Base-by-base conservation (phyloP, 2,113 vertebrate genomes). In the Crotalus viridis region DNA sequence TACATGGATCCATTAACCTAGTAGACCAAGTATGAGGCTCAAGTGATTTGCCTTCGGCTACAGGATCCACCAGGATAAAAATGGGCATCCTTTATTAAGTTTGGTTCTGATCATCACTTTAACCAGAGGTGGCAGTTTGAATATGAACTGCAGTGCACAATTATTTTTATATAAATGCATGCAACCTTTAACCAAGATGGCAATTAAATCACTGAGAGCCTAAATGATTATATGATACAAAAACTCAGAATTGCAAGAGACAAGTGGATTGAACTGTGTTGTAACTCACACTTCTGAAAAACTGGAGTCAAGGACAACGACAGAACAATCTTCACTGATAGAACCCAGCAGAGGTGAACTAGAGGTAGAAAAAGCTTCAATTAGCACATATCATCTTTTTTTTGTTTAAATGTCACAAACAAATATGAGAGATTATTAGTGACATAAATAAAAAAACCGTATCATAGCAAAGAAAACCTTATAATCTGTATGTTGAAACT, bases 241-340 rank as follows among this genome's bases (percentile, higher is more conserved):
- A 57, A 28, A 85, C 28, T 33, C 19, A 54, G 6, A 10, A 69
- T 88, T 0, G 56, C 90, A 28, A 13, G n/a, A 10, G 0, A 57
- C n/a, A 6, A 51, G 90, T 12, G 0, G 13, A n/a, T 39, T n/a
- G 1, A 21, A 91, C 21, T 43, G 26, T 3, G 61, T 89, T 13
- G 87, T 94, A 81, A 98, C 99, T 99, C 97, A 99, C 99, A 99
- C 97, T 97, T 99, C 98, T 3, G 96, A 97, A 87, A 99, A 97
- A 33, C 98, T 97, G 0, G 98, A 96, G 93, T 99, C 98, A 94
- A 99, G 94, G 93, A 99, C 99, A 33, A 97, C 98, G 10, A 99
- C 96, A 0, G 98, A 98, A 93, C 99, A 99, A 96, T 99, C 99
- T 94, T 99, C 98, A 94, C 99, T 99, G 93, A 99, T 95, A 2